Evolutionary conservation across 1,140 invertebrate genomes (phyloP), one percentile per base, ranked within the genome.

Genomic region (Heterodera schachtii): DNA sequence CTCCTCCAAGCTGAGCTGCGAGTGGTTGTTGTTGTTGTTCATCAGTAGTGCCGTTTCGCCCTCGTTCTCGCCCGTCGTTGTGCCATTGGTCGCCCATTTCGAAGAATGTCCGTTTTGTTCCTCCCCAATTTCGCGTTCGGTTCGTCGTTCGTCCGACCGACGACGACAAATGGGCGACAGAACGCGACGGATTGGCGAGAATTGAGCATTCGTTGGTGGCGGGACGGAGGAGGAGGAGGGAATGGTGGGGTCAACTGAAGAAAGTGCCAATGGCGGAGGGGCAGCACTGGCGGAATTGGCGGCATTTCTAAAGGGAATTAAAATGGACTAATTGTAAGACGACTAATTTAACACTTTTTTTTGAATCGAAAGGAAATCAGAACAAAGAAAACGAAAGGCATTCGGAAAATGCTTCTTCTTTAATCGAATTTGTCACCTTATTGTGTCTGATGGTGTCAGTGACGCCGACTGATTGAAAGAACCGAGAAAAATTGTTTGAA

Each of bases 401-500:
- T 31, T 31, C 31, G 31, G 31, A 31, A 31, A 31, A 31, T 31
- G 31, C 31, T 31, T 31, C 31, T 31, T 31, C 1, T 52, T 16
- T 44, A 52, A 75, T 16, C 4, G 16, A 75, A 46, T 57, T 60
- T 21, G 52, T 41, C 43, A 64, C 43, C 31, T 49, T 57, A 19
- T 19, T 16, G 13, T 49, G 7, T 44, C 73, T 52, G 16, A 49
- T 16, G 11, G 41, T 3, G 47, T 76, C 75, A 31, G 31, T 31
- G 66, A 44, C n/a, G 41, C 49, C 19, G 57, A 64, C 16, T 64
- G 57, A 16, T 66, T 66, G 70, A 78, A 52, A 16, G 64, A 60
- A n/a, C 77, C 77, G 2, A 78, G 77, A 46, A 78, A 78, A 21
- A 78, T 70, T 64, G 77, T 52, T 41, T 78, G 77, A 7, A 78